Evolutionary conservation across 2,113 vertebrate genomes (phyloP).

Genomic region (Megaceryle torquata): DNA sequence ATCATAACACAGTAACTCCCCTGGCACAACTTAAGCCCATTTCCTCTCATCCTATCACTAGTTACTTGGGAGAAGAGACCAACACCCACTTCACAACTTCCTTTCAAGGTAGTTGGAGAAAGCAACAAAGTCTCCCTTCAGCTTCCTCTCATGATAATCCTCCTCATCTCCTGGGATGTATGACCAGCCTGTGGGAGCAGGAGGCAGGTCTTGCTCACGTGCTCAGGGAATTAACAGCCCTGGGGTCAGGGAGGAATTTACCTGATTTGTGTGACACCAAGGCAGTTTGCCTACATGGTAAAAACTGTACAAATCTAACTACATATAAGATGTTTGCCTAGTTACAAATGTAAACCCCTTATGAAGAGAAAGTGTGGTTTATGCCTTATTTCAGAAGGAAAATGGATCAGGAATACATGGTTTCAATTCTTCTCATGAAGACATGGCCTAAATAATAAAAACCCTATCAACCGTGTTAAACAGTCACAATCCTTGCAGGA

Average conservation of each 20-base stretch:
- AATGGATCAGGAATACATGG: neutral
- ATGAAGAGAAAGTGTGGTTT: neutral
- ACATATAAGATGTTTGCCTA: neutral
- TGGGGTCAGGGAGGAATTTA: too few relatives aligned
- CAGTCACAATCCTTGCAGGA: neutral
- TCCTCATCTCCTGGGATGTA: too few relatives aligned
- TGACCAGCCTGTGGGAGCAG: too few relatives aligned
- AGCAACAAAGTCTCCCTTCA: too few relatives aligned
- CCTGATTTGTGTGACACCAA: neutral
- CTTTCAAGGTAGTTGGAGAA: too few relatives aligned
- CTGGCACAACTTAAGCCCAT: too few relatives aligned
- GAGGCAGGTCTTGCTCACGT: too few relatives aligned
- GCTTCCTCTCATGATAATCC: too few relatives aligned
- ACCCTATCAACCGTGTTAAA: neutral
- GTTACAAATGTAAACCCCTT: neutral
- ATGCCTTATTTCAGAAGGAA: neutral
- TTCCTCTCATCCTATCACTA: too few relatives aligned
- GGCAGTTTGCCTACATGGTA: neutral
- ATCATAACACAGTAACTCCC: neutral
- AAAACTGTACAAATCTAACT: neutral
- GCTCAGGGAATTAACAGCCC: too few relatives aligned
- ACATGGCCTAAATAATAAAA: neutral
- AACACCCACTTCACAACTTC: too few relatives aligned
- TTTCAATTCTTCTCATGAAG: neutral
- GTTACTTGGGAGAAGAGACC: too few relatives aligned